A percentile compares a stretch with the other conserved stretches of the same genome.
Conservation (phyloP, 2,888 invertebrate species). For the Oithona nana region DNA sequence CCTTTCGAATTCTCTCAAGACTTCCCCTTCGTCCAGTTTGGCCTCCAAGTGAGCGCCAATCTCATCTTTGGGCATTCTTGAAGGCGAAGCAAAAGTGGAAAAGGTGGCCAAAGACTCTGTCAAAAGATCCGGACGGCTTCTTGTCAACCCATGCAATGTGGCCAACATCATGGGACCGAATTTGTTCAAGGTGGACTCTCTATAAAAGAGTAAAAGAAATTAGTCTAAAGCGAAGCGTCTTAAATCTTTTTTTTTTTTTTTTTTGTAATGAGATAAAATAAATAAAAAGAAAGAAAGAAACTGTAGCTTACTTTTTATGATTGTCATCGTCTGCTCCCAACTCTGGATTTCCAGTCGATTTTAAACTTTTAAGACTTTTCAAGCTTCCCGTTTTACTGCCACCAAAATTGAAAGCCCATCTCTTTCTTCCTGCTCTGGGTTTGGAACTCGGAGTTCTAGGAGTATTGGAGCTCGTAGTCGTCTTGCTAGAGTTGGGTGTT, state of each 20-base stretch:
- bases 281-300: too few relatives aligned
- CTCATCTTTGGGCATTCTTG: constrained; percentile 14
- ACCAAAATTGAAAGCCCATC: constrained; percentile 11
- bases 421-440: constrained; percentile 9
- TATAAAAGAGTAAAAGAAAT: not conserved
- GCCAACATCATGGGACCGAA: constrained; percentile 9
- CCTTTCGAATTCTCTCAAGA: constrained; percentile 28
- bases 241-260: too few relatives aligned
- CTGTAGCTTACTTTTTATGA: too few relatives aligned
- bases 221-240: too few relatives aligned
- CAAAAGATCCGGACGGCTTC: constrained; percentile 11
- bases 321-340: not conserved
- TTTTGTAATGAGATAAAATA: too few relatives aligned
- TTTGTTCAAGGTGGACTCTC: not conserved
- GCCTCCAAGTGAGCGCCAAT: constrained; percentile 34
- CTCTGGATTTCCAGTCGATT: not conserved
- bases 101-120: not conserved
- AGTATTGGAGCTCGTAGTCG: not conserved
- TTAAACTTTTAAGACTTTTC: not conserved
- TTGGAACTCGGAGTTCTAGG: constrained; percentile 4
- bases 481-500: not conserved
- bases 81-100: not conserved
- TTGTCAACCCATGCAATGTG: constrained; percentile 5
- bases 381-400: constrained; percentile 13
- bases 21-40: constrained; percentile 43